These are phyloP conservation scores for Dicentrarchus labrax DNA, from an alignment of 2,113 vertebrate genomes.

Conservation along the genomic window DNA sequence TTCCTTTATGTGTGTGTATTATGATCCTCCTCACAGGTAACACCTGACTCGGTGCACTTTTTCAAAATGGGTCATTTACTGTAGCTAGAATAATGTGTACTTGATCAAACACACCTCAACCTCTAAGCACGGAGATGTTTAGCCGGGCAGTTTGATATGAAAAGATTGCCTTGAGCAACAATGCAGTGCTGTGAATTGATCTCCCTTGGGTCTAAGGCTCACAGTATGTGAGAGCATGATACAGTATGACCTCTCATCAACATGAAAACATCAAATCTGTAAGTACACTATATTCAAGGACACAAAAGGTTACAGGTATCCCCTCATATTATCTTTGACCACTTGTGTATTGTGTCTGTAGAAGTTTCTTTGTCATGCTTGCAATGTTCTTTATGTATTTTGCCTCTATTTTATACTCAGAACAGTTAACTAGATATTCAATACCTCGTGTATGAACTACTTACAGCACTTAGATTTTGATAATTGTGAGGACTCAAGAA, in stretches of 20 bases:
- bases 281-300: constrained; percentile 68
- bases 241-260: constrained; percentile 63
- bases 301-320: constrained; percentile 69
- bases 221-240: constrained; percentile 58
- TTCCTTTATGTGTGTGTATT: constrained; percentile 34
- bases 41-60: constrained; percentile 47
- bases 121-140: constrained; percentile 35
- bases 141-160: background rate
- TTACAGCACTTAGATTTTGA: constrained; percentile 86
- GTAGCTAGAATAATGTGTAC: constrained; percentile 53
- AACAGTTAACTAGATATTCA: constrained; percentile 81
- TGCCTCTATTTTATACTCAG: constrained; percentile 82
- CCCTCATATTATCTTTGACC: constrained; percentile 80
- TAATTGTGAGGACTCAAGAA: constrained; percentile 80
- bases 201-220: constrained; percentile 41
- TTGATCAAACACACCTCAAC: constrained; percentile 44
- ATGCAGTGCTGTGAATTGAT: constrained; percentile 23
- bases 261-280: constrained; percentile 61
- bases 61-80: constrained; percentile 49
- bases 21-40: constrained; percentile 33
- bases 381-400: constrained; percentile 82
- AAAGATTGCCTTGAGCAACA: constrained; percentile 1
- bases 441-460: constrained; percentile 85
- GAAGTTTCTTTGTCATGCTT: constrained; percentile 82
- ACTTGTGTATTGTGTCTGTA: constrained; percentile 81